These are phyloP conservation scores for Cepaea nemoralis DNA, from an alignment of 1,140 invertebrate species.

Conservation along the genomic window DNA sequence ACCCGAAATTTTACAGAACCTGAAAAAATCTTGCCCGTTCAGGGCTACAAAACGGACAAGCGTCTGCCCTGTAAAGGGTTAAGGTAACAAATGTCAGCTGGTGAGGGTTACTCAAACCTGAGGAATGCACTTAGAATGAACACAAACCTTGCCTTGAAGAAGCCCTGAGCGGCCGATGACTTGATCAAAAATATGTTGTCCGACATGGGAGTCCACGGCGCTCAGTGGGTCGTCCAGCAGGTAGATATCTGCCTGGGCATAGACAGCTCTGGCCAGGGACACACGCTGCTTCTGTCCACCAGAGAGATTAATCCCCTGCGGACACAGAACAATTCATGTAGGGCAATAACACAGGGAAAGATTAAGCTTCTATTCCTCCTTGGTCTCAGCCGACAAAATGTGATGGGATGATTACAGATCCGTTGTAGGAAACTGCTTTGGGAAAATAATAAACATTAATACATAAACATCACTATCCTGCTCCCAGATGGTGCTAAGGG, in stretches of 20 bases:
- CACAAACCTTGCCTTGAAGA: slow-evolving; percentile 76
- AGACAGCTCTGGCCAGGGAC: slow-evolving; percentile 67
- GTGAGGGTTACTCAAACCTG: too few relatives aligned
- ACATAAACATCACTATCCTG: too few relatives aligned
- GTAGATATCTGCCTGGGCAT: slow-evolving; percentile 78
- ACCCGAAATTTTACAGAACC: too few relatives aligned
- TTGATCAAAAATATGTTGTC: slow-evolving; percentile 61
- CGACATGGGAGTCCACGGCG: slow-evolving; percentile 59
- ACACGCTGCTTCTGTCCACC: slow-evolving; percentile 64
- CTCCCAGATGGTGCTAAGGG: too few relatives aligned
- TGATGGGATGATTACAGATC: not conserved
- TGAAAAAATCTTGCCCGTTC: too few relatives aligned
- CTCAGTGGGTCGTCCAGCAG: slow-evolving; percentile 77
- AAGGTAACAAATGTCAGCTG: too few relatives aligned
- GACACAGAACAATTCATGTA: not conserved
- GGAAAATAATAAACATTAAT: too few relatives aligned
- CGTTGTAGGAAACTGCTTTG: not conserved
- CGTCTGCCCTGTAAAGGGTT: too few relatives aligned
- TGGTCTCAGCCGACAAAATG: too few relatives aligned
- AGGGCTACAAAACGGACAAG: too few relatives aligned
- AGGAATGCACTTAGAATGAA: not conserved
- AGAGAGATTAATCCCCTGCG: slow-evolving; percentile 65
- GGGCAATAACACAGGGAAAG: not conserved
- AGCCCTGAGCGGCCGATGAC: slow-evolving; percentile 73
- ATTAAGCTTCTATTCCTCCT: too few relatives aligned